Conservation (phyloP, 2,888 invertebrate genomes). For the Mimas tiliae region DNA sequence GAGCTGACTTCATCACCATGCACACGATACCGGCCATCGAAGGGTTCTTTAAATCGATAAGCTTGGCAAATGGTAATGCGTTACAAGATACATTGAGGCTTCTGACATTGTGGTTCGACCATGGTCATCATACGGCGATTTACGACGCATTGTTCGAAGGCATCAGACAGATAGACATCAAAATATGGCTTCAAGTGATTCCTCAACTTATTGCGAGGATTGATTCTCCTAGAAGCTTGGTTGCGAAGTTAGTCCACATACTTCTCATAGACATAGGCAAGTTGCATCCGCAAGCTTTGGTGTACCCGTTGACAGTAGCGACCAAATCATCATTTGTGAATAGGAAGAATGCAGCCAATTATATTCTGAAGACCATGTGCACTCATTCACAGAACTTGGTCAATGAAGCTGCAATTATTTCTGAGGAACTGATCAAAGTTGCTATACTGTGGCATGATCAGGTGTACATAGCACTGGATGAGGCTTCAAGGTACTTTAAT, state of each 20-base stretch:
- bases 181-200: conserved; percentile 99
- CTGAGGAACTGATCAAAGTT: conserved; percentile 98
- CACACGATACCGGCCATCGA: conserved; percentile 96
- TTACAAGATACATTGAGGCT: conserved; percentile 97
- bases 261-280: conserved; percentile 98
- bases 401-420: conserved; percentile 96
- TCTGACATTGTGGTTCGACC: conserved; percentile 98
- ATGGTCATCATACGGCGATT: conserved; percentile 96
- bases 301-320: conserved; percentile 98
- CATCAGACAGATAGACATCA: conserved; percentile 96
- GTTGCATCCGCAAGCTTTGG: conserved; percentile 98
- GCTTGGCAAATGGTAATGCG: conserved; percentile 95
- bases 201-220: conserved; percentile 99
- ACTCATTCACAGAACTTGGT: conserved; percentile 96
- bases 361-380: conserved; percentile 97
- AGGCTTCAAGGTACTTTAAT: conserved; percentile 89
- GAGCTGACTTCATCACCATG: conserved; percentile 73
- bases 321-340: conserved; percentile 95
- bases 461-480: conserved; percentile 91
- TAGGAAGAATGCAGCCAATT: conserved; percentile 95
- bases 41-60: conserved; percentile 98
- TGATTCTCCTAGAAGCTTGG: conserved; percentile 95
- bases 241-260: conserved; percentile 96
- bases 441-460: conserved; percentile 99
- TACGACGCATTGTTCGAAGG: conserved; percentile 97